These are phyloP conservation scores for Aleiodes testaceus DNA, from an alignment of 2,888 invertebrate genomes.

Conservation along the genomic window DNA sequence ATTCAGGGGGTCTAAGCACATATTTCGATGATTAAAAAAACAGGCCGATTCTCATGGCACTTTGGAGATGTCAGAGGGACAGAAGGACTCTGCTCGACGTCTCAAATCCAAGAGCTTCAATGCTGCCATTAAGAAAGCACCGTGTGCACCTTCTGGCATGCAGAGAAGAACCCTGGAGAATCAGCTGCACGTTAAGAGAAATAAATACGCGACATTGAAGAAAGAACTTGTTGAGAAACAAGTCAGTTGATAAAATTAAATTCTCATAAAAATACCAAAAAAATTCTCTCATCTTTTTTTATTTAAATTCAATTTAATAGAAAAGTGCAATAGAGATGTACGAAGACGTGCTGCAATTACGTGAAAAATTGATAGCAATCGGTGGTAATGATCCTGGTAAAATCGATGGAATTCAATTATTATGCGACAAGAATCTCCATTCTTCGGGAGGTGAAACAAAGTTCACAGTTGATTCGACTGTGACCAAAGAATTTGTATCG, in stretches of 20 bases:
- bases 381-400: conserved; percentile 65
- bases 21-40: too few species aligned
- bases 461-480: conserved; percentile 35
- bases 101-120: conserved; percentile 45
- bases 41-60: conserved; percentile 20
- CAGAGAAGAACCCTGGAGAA: conserved; percentile 59
- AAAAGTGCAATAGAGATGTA: conserved; percentile 57
- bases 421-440: conserved; percentile 17
- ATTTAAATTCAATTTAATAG: conserved; percentile 46
- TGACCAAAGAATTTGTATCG: conserved; percentile 52
- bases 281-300: neutral
- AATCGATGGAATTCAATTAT: conserved; percentile 56
- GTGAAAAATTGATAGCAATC: conserved; percentile 60
- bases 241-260: conserved; percentile 44
- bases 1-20: too few species aligned
- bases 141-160: conserved; percentile 36
- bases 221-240: conserved; percentile 61
- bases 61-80: neutral
- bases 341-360: conserved; percentile 60
- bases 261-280: neutral
- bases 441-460: conserved; percentile 29
- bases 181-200: conserved; percentile 58
- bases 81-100: conserved; percentile 24
- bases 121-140: conserved; percentile 15
- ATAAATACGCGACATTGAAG: conserved; percentile 54